Percentiles rank a stretch among this genome's conserved stretches.
Conservation (phyloP, 2,113 vertebrate species). For the Herpailurus yagouaroundi region DNA sequence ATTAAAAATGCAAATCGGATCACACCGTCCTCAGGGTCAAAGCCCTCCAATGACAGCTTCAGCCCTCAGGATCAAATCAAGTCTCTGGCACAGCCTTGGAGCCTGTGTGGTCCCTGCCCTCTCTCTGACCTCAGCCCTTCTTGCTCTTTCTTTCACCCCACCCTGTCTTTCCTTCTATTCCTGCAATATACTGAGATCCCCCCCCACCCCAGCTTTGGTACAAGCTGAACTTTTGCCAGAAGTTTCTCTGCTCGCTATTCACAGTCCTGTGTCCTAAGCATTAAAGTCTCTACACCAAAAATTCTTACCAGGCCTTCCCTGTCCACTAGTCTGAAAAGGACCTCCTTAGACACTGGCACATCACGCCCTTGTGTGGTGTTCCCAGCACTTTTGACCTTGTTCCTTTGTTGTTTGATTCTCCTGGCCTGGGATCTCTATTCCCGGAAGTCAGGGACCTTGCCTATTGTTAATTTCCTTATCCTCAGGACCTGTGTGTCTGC, state of each 20-base stretch:
- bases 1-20: background rate
- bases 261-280: background rate
- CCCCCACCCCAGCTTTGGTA: background rate
- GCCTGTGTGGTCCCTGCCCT: fast-evolving
- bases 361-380: background rate
- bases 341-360: background rate
- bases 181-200: background rate
- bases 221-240: background rate
- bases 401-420: background rate
- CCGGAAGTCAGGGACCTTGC: background rate
- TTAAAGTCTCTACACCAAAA: background rate
- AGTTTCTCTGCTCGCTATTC: fast-evolving
- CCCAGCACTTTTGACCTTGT: background rate
- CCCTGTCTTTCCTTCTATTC: background rate
- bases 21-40: background rate
- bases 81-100: background rate
- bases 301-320: background rate
- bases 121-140: background rate
- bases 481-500: background rate
- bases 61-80: background rate
- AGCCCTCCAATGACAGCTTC: background rate
- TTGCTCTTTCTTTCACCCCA: background rate
- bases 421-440: background rate
- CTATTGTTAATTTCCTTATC: background rate
- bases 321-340: background rate